Conservation (phyloP, 1,140 invertebrate species). For the Lepidotrigona ventralis region DNA sequence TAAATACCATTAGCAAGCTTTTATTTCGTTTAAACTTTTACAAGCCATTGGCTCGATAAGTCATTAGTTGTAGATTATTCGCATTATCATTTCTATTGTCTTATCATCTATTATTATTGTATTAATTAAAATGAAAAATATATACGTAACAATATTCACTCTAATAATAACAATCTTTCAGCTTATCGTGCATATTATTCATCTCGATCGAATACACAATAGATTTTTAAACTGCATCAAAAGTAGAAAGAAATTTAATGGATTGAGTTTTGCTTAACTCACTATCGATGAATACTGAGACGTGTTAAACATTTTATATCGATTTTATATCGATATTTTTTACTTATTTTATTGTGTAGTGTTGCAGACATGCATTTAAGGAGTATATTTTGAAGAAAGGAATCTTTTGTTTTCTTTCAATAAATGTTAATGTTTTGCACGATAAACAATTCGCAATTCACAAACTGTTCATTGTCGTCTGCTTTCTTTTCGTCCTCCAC, state of each 20-base stretch:
- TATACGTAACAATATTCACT: too few species aligned
- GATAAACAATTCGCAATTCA: slow-evolving; percentile 1
- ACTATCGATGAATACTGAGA: too few species aligned
- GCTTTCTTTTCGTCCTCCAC: neutral
- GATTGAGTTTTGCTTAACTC: too few species aligned
- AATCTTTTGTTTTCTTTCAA: neutral
- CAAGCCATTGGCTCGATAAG: neutral
- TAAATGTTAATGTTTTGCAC: neutral
- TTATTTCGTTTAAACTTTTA: neutral
- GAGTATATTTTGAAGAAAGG: neutral
- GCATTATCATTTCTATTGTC: neutral
- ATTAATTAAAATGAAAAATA: neutral
- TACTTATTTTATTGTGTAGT: too few species aligned
- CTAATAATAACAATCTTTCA: too few species aligned
- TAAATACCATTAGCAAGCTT: neutral
- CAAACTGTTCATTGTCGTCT: neutral
- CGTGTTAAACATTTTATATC: too few species aligned
- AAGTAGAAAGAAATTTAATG: too few species aligned
- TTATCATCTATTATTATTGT: neutral
- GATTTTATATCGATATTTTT: too few species aligned
- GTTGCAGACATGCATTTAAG: too few species aligned
- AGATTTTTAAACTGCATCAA: too few species aligned
- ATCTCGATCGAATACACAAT: too few species aligned
- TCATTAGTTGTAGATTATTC: neutral
- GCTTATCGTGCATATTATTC: too few species aligned